Base-by-base conservation (phyloP, 2,113 vertebrate species). In the Ptilorrhoa leucosticta region DNA sequence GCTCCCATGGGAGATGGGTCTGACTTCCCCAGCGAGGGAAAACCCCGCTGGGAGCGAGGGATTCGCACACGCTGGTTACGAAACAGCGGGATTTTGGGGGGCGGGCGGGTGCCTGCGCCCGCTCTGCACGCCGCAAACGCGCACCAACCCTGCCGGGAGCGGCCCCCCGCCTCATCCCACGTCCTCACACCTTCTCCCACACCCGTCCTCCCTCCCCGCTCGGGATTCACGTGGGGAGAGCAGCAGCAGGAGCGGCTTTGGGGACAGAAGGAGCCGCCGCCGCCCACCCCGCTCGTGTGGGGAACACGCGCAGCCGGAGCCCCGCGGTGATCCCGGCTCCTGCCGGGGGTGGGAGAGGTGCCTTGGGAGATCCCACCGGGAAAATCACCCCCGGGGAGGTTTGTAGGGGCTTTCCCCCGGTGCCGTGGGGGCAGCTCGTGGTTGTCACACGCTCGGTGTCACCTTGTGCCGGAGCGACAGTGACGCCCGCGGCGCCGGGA, bases 51-150 rank as follows among this genome's bases (percentile, higher is more conserved):
- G n/a, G 18, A 47, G 50, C 0, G 8, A 30, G 8, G 30, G 66
- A n/a, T 48, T 56, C 56, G n/a, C n/a, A 9, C 2, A 0, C 2
- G 7, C 31, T 0, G 3, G 3, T 39, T n/a, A 39, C 21, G n/a
- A 72, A 90, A 63, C 4, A 5, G 7, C 33, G 71, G 4, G 21
- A 7, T 20, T 5, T 30, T 33, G 9, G 1, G 1, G 1, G 47
- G 3, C 16, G 21, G 83, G 13, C 4, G 57, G 5, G 22, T 33
- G 53, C 39, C 56, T 23, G 91, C 3, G 23, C 72, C 68, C 5
- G 65, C 79, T 40, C 77, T 1, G 44, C 8, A 0, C 44, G 1
- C 28, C 64, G 3, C 19, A 3, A 45, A 11, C 35, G 4, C 48
- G 1, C 33, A 3, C 31, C 9, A 16, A 26, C 12, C 21, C 73